Percentiles rank a stretch among this genome's conserved stretches.
Conservation (phyloP, 2,113 vertebrate species). For the Cyprinodon tularosa region DNA sequence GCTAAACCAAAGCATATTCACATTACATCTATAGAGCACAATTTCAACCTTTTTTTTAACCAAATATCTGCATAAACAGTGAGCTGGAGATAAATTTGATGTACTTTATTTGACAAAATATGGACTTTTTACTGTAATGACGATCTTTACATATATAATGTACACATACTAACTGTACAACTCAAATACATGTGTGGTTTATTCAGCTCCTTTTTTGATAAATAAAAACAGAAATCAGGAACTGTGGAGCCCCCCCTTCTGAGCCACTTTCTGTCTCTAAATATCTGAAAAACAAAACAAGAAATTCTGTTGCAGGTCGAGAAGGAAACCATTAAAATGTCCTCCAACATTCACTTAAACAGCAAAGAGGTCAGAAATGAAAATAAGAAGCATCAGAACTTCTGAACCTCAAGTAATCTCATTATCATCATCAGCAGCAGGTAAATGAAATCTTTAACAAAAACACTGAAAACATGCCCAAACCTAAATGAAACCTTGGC, state of each 20-base stretch:
- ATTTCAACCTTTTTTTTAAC: no score
- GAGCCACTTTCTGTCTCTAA: background rate
- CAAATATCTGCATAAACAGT: background rate
- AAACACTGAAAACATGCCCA: constrained; percentile 47
- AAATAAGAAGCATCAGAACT: constrained; percentile 36
- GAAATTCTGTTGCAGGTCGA: background rate
- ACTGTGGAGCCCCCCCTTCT: background rate
- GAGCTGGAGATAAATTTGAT: background rate
- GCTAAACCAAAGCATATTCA: no score
- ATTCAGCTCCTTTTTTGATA: background rate
- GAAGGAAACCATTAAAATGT: background rate
- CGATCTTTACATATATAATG: constrained; percentile 9
- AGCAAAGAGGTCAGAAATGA: constrained; percentile 40
- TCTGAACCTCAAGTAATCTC: constrained; percentile 76
- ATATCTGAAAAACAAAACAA: background rate
- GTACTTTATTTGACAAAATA: constrained; percentile 11
- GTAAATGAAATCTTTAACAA: constrained; percentile 54
- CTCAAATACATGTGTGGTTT: background rate
- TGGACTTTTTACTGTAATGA: constrained; percentile 2
- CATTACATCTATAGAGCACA: no score
- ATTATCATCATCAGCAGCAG: constrained; percentile 40
- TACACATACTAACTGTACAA: background rate
- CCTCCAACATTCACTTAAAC: background rate
- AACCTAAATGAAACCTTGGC: constrained; percentile 47
- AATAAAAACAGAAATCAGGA: background rate